Base-by-base conservation (phyloP, 2,888 invertebrate genomes). In the Zhengitettix transpicula region DNA sequence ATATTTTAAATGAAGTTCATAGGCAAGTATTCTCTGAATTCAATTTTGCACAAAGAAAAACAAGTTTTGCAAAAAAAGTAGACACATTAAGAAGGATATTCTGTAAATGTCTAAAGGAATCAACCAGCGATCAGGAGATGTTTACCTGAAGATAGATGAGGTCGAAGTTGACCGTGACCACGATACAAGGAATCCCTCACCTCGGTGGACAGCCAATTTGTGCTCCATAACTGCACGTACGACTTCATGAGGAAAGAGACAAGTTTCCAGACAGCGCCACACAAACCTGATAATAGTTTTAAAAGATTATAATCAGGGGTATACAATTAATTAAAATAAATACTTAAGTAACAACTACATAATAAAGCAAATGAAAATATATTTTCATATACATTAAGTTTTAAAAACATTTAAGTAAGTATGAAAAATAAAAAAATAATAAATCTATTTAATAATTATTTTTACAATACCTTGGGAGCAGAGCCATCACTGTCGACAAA, bases 401-500 rank as follows among this genome's bases (percentile, higher is more conserved):
- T 28, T 2, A 28, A 28, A 28, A 28, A 7, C 7, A 7, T 28
- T 7, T 7, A 28, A 5, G 28, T 28, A 28, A n/a, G 28, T 28
- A 28, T 28, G 7, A 28, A 28, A 28, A 28, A 2, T 28, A 28
- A 28, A 28, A 7, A 28, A 28, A 5, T 2, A 28, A 28, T 28
- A 28, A 28, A 2, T 7, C 28, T 28, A 28, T 28, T 28, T 28
- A 2, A 28, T 5, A 28, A 28, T 28, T 28, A 28, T 28, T 28
- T 28, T 28, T 28, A 28, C 28, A 28, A 28, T 75, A 92, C 91
- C 92, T 85, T 53, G 94, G 94, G 63, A 90, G 75, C 58, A 92
- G 76, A 58, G 93, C 87, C 55, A 87, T 75, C 42, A 90, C 84
- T 40, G 87, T 81, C 57, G 88, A 83, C 62, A 96, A 73, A 15